These are phyloP conservation scores for Lithophane socia DNA, from an alignment of 2,888 invertebrate species.

Conservation along the genomic window DNA sequence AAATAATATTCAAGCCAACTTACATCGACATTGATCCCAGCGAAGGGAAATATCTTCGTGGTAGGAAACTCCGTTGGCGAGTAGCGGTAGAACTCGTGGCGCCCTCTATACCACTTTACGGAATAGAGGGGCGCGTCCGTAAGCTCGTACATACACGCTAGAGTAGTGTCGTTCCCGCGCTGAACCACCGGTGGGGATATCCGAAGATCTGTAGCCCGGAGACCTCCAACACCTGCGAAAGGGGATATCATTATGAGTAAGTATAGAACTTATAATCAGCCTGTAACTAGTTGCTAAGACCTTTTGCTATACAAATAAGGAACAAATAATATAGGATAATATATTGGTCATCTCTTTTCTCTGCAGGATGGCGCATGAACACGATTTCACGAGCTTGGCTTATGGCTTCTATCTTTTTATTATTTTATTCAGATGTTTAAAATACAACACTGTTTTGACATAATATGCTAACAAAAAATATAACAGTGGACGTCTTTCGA, in stretches of 20 bases:
- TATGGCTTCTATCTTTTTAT: no score
- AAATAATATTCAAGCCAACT: conserved; percentile 74
- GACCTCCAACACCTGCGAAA: conserved; percentile 85
- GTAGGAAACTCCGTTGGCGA: conserved; percentile 92
- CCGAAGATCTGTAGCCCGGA: conserved; percentile 88
- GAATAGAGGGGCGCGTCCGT: conserved; percentile 93
- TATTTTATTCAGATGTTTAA: no score
- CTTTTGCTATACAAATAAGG: background rate
- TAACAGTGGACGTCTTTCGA: background rate
- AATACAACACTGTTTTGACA: no score
- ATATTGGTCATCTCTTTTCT: background rate
- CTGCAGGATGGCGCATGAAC: background rate
- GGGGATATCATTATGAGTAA: background rate
- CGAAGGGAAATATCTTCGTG: conserved; percentile 92
- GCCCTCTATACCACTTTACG: conserved; percentile 93
- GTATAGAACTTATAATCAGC: background rate
- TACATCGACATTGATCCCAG: conserved; percentile 92
- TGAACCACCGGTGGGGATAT: conserved; percentile 92
- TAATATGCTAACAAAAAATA: no score
- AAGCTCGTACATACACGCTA: conserved; percentile 91
- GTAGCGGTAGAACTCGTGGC: conserved; percentile 92
- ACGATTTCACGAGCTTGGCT: background rate
- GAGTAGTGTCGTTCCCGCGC: conserved; percentile 90
- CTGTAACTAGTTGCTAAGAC: background rate
- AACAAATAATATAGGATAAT: background rate